Conservation (phyloP, 1,140 invertebrate genomes). For the Latrodectus geometricus region DNA sequence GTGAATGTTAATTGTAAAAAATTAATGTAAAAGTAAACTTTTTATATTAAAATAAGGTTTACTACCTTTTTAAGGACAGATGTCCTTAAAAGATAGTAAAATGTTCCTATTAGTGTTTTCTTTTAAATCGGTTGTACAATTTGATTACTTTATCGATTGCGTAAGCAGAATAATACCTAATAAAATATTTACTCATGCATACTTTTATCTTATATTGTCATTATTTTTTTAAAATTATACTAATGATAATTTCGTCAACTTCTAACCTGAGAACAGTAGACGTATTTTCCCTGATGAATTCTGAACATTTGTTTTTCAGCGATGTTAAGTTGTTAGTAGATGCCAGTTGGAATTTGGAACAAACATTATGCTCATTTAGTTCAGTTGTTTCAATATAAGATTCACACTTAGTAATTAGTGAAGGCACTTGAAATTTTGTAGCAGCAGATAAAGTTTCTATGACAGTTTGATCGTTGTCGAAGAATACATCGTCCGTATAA, state of each 20-base stretch:
- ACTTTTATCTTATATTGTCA: too few species aligned
- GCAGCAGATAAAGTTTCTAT: slow-evolving; percentile 21
- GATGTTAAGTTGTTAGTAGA: neutral
- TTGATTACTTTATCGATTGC: too few species aligned
- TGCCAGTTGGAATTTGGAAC: slow-evolving; percentile 10
- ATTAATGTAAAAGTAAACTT: too few species aligned
- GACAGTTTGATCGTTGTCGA: neutral
- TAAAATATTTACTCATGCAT: too few species aligned
- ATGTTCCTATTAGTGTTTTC: too few species aligned
- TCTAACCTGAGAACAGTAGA: slow-evolving; percentile 12
- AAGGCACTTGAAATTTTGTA: neutral
- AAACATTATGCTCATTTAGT: neutral
- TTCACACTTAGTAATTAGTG: neutral
- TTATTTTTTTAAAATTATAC: too few species aligned
- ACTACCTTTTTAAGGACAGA: too few species aligned
- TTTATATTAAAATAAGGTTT: too few species aligned
- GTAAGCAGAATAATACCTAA: too few species aligned
- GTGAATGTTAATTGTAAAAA: too few species aligned
- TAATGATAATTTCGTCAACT: neutral
- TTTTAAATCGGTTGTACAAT: too few species aligned
- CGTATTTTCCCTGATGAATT: slow-evolving; percentile 24
- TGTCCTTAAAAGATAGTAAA: too few species aligned
- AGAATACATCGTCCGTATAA: slow-evolving; percentile 38
- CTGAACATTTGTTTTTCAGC: neutral
- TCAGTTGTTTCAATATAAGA: slow-evolving; percentile 10